Evolutionary conservation across 2,113 vertebrate species (phyloP).

Genomic region (Taurulus bubalis): DNA sequence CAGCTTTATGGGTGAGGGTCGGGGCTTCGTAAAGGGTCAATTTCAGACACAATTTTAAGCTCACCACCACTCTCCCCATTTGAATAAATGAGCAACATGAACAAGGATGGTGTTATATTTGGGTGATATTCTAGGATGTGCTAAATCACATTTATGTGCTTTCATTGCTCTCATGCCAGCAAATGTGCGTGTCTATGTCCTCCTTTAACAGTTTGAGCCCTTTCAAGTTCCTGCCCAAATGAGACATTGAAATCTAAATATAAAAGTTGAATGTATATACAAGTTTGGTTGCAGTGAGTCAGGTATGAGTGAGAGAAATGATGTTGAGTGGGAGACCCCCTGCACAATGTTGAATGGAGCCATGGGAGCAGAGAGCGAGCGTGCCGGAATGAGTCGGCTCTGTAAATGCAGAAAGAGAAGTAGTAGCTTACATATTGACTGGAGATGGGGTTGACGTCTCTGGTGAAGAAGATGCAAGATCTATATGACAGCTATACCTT

Average conservation of each 20-base stretch:
- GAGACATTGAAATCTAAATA: slow-evolving; percentile 36
- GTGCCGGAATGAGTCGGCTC: slow-evolving; percentile 59
- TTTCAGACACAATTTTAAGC: too few species aligned
- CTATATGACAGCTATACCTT: slow-evolving; percentile 45
- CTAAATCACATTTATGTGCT: slow-evolving; percentile 11
- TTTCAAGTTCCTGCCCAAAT: slow-evolving; percentile 12
- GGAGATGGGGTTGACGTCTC: slow-evolving; percentile 45
- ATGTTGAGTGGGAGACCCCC: slow-evolving; percentile 48
- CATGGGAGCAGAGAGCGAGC: slow-evolving; percentile 46
- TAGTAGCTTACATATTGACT: slow-evolving; percentile 57
- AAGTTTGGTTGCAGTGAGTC: slow-evolving; percentile 28
- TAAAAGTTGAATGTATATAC: slow-evolving; percentile 20
- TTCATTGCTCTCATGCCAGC: slow-evolving; percentile 22
- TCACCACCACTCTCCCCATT: too few species aligned
- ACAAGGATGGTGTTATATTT: background rate
- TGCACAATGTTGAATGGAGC: slow-evolving; percentile 58
- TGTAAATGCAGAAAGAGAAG: slow-evolving; percentile 38
- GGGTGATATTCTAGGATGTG: background rate
- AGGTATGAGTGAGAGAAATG: slow-evolving; percentile 35
- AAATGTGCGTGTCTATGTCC: slow-evolving; percentile 19
- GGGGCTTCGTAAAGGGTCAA: too few species aligned
- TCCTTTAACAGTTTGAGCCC: slow-evolving; percentile 16
- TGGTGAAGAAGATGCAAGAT: slow-evolving; percentile 43
- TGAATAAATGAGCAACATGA: too few species aligned
- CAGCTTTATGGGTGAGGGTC: too few species aligned